Evolutionary conservation across 2,797 vertebrate species (phyloP).

Genomic region (Australoheros facetus): DNA sequence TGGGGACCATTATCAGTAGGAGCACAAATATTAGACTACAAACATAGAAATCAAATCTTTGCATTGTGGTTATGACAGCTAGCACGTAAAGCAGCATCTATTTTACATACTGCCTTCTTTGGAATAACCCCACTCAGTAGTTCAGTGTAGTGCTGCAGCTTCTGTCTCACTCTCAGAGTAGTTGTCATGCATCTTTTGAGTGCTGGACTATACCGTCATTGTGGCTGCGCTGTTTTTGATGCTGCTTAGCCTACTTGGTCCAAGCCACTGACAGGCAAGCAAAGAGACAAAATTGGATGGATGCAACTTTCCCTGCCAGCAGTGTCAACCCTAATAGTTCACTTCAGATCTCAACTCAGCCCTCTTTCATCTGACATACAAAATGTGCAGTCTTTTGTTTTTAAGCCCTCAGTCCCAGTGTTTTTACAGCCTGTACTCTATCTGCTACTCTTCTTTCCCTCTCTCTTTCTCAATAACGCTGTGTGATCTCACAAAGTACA

Average conservation of each 20-base stretch:
- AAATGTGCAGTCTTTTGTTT: slow-evolving; percentile 42
- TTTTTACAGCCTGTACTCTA: slow-evolving; percentile 32
- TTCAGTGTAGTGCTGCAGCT: slow-evolving; percentile 14
- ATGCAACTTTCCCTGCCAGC: slow-evolving; percentile 55
- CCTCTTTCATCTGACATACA: slow-evolving; percentile 37
- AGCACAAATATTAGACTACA: neutral
- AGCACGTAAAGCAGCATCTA: neutral
- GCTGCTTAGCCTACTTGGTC: slow-evolving; percentile 60
- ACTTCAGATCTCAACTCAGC: slow-evolving; percentile 47
- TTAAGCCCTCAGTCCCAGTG: slow-evolving; percentile 12
- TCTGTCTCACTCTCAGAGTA: slow-evolving; percentile 26
- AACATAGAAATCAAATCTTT: neutral
- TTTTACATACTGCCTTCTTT: slow-evolving; percentile 11
- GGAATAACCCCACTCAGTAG: slow-evolving; percentile 5
- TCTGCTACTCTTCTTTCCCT: slow-evolving; percentile 16
- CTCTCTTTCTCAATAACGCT: slow-evolving; percentile 12
- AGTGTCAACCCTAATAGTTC: slow-evolving; percentile 60
- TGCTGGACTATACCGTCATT: slow-evolving; percentile 37
- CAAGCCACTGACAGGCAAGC: slow-evolving; percentile 48
- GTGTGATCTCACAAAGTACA: slow-evolving; percentile 9
- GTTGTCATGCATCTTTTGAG: slow-evolving; percentile 56
- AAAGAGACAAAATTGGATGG: slow-evolving; percentile 67
- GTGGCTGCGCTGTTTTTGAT: slow-evolving; percentile 52
- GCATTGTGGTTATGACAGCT: neutral
- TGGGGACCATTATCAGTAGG: neutral